phyloP scores from a whole-genome alignment of 2,113 vertebrate genomes.

The Ophthalmolycus amberensis region DNA sequence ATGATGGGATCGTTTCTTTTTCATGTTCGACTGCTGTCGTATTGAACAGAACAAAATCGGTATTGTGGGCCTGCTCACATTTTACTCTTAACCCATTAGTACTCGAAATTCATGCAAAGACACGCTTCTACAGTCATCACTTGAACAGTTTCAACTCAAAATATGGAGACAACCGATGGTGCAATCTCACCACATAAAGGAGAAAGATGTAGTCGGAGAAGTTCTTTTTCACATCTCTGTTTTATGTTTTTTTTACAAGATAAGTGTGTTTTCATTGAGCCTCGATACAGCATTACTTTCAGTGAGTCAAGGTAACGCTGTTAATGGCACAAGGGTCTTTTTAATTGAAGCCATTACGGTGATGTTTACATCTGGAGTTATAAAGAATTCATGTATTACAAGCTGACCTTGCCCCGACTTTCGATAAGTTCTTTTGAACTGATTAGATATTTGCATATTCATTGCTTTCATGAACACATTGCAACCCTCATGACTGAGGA shows the following conservation, averaged over 20 bases:
- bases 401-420: conserved; percentile 50
- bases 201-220: not conserved
- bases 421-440: conserved; percentile 34
- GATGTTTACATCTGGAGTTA: conserved; percentile 47
- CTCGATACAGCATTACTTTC: conserved; percentile 5
- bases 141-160: not conserved
- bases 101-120: not conserved
- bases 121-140: not conserved
- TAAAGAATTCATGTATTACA: conserved; percentile 47
- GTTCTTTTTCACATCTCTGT: not conserved
- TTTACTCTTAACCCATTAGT: conserved; percentile 15
- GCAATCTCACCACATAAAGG: not conserved
- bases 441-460: conserved; percentile 59
- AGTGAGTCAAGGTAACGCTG: conserved; percentile 28
- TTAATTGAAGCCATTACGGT: conserved; percentile 37
- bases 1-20: conserved; percentile 46
- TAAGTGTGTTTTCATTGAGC: conserved; percentile 8
- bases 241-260: not conserved
- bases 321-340: conserved; percentile 5
- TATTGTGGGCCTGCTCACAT: not conserved
- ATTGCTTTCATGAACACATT: conserved; percentile 24
- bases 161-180: not conserved
- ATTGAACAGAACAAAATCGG: conserved; percentile 25
- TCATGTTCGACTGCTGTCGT: conserved; percentile 31
- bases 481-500: conserved; percentile 8